Conservation (phyloP, 2,797 vertebrate species). For the Arrhamphus sclerolepis region DNA sequence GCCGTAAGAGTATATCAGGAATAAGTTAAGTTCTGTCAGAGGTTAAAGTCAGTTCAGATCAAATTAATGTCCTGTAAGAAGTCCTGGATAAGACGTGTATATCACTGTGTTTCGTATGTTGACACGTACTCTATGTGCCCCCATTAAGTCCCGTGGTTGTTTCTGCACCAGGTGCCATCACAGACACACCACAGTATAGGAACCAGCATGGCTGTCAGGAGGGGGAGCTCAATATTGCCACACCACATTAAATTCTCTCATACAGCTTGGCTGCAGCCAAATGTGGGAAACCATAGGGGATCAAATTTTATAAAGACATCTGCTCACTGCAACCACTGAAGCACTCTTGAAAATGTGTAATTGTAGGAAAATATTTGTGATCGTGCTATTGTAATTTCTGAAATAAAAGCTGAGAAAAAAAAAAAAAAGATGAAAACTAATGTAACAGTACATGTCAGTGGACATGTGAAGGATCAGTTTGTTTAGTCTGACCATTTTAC, state of each 20-base stretch:
- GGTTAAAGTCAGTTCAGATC: background rate
- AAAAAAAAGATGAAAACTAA: constrained; percentile 3
- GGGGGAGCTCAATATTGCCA: constrained; percentile 52
- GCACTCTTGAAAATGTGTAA: constrained; percentile 43
- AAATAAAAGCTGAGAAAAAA: constrained; percentile 3
- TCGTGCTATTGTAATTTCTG: constrained; percentile 33
- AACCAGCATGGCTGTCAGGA: constrained; percentile 38
- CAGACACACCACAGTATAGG: constrained; percentile 47
- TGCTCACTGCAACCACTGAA: constrained; percentile 61
- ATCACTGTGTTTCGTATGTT: constrained; percentile 1
- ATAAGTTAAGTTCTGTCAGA: background rate
- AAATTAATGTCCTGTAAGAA: background rate
- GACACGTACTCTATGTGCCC: constrained; percentile 30
- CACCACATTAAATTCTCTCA: constrained; percentile 74
- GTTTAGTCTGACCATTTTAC: too few relatives aligned
- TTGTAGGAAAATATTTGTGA: constrained; percentile 52
- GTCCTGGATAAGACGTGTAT: background rate
- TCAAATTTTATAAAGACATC: constrained; percentile 68
- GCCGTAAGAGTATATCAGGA: too few relatives aligned
- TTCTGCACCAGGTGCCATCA: constrained; percentile 61
- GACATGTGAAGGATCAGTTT: background rate
- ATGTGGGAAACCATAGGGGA: constrained; percentile 63
- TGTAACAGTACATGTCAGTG: constrained; percentile 11
- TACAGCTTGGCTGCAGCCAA: constrained; percentile 51
- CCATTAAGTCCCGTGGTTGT: constrained; percentile 45